Evolutionary conservation across 37 sponge, comb jelly and placozoan genomes (phyloP).

Genomic region (Oscarella lobularis): DNA sequence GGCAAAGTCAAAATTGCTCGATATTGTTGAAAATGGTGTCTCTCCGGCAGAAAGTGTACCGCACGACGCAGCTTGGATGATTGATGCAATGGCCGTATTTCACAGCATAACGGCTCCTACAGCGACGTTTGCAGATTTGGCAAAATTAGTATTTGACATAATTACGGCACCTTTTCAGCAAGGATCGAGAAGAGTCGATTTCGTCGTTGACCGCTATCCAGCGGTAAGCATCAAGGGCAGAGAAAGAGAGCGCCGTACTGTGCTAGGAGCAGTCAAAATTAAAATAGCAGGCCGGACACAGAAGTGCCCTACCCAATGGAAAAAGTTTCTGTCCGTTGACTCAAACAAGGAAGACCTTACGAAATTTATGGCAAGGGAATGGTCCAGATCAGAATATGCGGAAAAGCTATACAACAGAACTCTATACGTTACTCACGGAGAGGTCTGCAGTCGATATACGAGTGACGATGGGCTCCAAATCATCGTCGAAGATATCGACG

Average conservation of each 20-base stretch:
- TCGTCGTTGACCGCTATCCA: neutral
- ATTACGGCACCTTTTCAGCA: neutral
- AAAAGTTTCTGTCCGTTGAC: neutral
- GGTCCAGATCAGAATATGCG: neutral
- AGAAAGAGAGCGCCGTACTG: neutral
- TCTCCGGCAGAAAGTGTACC: neutral
- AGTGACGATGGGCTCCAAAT: neutral
- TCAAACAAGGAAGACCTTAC: neutral
- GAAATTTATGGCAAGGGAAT: neutral
- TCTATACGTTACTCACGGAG: neutral
- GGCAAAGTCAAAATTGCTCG: neutral
- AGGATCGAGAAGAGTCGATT: neutral
- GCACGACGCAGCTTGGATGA: neutral
- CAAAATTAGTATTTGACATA: neutral
- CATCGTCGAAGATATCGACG: neutral
- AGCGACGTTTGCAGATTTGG: neutral
- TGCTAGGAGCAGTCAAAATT: neutral
- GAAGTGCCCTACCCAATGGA: slow-evolving; percentile 1
- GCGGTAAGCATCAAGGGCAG: neutral
- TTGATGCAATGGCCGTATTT: neutral
- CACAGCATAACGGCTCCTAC: neutral
- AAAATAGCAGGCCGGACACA: neutral
- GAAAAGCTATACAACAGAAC: neutral
- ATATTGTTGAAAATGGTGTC: neutral
- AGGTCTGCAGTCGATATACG: neutral